Evolutionary conservation across 23 tunicate genomes (phyloP).

Genomic region (Phallusia fumigata): DNA sequence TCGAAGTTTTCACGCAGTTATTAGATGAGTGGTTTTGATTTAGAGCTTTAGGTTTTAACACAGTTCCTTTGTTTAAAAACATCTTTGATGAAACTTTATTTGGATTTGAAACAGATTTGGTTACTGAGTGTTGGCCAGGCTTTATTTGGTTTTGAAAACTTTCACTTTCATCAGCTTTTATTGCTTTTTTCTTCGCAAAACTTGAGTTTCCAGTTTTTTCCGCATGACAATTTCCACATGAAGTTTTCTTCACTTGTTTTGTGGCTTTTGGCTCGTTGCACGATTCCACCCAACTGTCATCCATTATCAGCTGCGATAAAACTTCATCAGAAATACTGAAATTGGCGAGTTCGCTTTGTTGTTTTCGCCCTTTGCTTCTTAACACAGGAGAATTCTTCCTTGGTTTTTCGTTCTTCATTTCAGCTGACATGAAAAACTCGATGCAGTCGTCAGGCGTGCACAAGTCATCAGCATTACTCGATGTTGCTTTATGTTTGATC

Average conservation of each 20-base stretch:
- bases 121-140: too few relatives aligned
- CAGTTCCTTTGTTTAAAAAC: constrained; percentile 1
- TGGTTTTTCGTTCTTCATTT: background rate
- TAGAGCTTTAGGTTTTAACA: background rate
- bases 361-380: constrained; percentile 11
- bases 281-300: constrained; percentile 70
- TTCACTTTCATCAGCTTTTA: background rate
- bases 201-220: background rate
- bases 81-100: too few relatives aligned
- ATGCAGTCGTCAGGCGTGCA: constrained; percentile 3
- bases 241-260: background rate
- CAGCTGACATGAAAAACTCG: constrained; percentile 9
- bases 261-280: constrained; percentile 13
- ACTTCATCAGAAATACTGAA: constrained; percentile 58
- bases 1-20: too few relatives aligned
- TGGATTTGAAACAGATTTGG: background rate
- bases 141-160: too few relatives aligned
- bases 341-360: constrained; percentile 4
- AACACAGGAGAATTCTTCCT: background rate
- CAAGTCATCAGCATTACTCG: background rate
- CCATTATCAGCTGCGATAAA: constrained; percentile 61
- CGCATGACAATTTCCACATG: too few relatives aligned
- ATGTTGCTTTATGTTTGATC: background rate
- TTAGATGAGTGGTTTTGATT: background rate
- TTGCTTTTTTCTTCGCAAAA: background rate